Evolutionary conservation across 2,113 vertebrate species (phyloP).

Genomic region (Oreochromis niloticus): DNA sequence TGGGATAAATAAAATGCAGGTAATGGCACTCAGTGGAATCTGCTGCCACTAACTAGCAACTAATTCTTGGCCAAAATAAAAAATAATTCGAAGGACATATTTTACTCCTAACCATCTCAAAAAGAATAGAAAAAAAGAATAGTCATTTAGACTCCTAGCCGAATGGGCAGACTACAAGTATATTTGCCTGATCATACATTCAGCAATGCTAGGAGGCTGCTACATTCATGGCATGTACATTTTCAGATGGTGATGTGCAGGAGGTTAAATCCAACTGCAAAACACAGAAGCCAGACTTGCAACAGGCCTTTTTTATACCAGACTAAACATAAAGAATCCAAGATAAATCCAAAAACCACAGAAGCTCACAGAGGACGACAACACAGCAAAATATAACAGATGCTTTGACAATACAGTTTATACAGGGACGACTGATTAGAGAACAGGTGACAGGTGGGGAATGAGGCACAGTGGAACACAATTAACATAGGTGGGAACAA

Average conservation of each 20-base stretch:
- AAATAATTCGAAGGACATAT: not conserved
- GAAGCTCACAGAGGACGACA: not conserved
- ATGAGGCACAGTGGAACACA: not conserved
- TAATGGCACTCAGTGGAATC: not conserved
- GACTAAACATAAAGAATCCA: not conserved
- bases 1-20: not conserved
- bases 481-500: not conserved
- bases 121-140: not conserved
- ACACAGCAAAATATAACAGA: not conserved
- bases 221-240: not conserved
- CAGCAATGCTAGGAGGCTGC: not conserved
- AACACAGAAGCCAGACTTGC: not conserved
- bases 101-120: not conserved
- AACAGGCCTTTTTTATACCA: not conserved
- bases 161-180: not conserved
- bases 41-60: not conserved
- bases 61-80: not conserved
- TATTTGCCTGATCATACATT: not conserved
- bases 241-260: not conserved
- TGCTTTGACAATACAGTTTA: not conserved
- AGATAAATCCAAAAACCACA: not conserved
- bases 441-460: not conserved
- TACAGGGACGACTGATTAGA: not conserved
- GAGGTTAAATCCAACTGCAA: not conserved
- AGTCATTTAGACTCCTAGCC: not conserved